Evolutionary conservation across 2,888 invertebrate species (phyloP), one percentile per base, ranked within the genome.

Genomic region (Xylophagus ater): DNA sequence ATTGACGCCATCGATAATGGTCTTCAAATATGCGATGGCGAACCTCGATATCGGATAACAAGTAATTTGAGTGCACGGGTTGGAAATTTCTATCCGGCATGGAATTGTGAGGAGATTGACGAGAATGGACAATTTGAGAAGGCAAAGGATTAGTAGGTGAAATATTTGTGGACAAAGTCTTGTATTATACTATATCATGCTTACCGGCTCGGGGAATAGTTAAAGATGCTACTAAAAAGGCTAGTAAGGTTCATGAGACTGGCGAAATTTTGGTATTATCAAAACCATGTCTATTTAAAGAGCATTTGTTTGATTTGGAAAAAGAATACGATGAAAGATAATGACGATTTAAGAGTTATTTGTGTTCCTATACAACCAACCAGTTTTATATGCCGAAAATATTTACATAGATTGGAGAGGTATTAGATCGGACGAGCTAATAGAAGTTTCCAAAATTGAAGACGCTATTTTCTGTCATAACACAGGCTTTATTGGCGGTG

Each of bases 1-100:
- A 71, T 94, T 44, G 94, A 94, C 65, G 93, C 82, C 1, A 80
- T 92, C 40, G 94, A 94, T 61, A 94, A 94, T 68, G 94, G 93
- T 13, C 69, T 92, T 4, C 75, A 80, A 0, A 79, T 81, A 70
- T 73, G 72, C 42, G 72, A 76, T 35, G 79, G 73, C 10, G 74
- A 76, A 53, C 76, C 79, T 1, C 68, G 63, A 37, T 89, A 87
- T 57, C 68, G 69, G 45, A 81, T 89, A 9, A 70, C 72, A 5
- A 84, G 89, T 0, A 71, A 78, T 57, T 54, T 92, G 18, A 78
- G 82, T 57, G 61, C 73, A 1, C 66, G 90, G 52, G 80, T 94
- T 1, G 68, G 67, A 6, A 64, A 73, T 43, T 63, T 92, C n/a
- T 92, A 92, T 59, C 81, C 87, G 1, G 65, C 72, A 37, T 92